A percentile compares a stretch with the other conserved stretches of the same genome.
Conservation (phyloP, 2,113 vertebrate genomes). For the Martes martes region DNA sequence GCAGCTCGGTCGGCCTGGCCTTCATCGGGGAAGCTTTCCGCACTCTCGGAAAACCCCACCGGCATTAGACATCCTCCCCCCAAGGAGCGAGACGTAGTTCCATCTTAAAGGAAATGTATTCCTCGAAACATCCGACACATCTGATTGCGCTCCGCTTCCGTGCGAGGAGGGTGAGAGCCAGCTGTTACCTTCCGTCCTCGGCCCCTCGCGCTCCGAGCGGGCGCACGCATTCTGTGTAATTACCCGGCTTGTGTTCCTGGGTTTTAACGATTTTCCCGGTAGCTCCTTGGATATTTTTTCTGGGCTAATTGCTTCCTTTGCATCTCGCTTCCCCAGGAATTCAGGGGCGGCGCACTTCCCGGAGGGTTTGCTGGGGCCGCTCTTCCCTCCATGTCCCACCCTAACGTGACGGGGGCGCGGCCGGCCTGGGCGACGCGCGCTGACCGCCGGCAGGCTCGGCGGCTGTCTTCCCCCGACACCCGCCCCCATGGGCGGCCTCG, state of each 20-base stretch:
- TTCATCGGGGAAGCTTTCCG: background rate
- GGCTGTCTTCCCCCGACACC: background rate
- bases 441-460: background rate
- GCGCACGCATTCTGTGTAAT: conserved; percentile 8
- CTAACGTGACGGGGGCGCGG: background rate
- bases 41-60: background rate
- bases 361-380: background rate
- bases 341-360: background rate
- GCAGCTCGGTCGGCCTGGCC: background rate
- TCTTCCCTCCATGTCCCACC: background rate
- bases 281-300: conserved; percentile 50
- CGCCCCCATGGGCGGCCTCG: conserved; percentile 53
- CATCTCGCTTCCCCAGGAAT: background rate
- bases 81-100: background rate
- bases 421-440: background rate
- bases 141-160: background rate
- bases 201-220: background rate
- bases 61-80: background rate
- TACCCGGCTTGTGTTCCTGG: conserved; percentile 49
- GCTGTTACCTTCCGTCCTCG: background rate
- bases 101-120: background rate
- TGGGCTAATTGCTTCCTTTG: conserved; percentile 35
- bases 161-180: background rate
- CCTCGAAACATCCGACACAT: background rate
- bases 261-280: conserved; percentile 28